Evolutionary conservation across 2,113 vertebrate species (phyloP), one percentile per base, ranked within the genome.

Genomic region (Capreolus pygargus): DNA sequence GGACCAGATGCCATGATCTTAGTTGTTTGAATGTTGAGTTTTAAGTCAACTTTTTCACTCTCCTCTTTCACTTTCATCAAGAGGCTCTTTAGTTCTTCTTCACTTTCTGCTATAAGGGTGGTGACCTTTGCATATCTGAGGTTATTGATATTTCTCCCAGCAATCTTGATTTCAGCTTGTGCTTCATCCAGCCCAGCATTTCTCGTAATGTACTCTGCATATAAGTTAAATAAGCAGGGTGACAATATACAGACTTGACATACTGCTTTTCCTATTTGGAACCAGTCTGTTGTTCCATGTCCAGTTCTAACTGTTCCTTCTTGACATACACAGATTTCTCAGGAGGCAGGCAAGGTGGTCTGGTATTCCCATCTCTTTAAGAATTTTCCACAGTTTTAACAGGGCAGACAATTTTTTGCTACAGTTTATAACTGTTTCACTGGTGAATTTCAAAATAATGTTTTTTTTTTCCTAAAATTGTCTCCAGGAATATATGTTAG

Each of bases 371-470:
- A 70, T 23, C 19, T 23, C 67, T 70, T 39, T 39, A 70, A 39
- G n/a, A 70, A 39, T 70, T 36, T 70, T 36, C 19, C 67, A 70
- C n/a, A 70, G 67, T 39, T 91, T 94, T 86, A 74, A 64, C 25
- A 82, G 21, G 5, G 23, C 3, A 79, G 27, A 78, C 2, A 27
- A 70, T 57, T 94, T 91, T 92, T 43, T 88, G 84, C 28, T 84
- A 58, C 57, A 45, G 23, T 64, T 96, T 97, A 74, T 36, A 86
- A 93, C 14, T 64, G 45, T 7, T 47, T 95, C 92, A 95, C 47
- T 83, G 54, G 5, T 86, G 19, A 91, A 83, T 94, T 96, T 94
- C 55, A 87, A 95, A 96, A 61, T 81, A 92, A 50, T 88, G 16
- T 88, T 13, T 0, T 0, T 85, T 93, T 86, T 27, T 1, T 0